These are phyloP conservation scores for Chymomyza procnemis DNA, from an alignment of 2,888 invertebrate species.

Conservation along the genomic window DNA sequence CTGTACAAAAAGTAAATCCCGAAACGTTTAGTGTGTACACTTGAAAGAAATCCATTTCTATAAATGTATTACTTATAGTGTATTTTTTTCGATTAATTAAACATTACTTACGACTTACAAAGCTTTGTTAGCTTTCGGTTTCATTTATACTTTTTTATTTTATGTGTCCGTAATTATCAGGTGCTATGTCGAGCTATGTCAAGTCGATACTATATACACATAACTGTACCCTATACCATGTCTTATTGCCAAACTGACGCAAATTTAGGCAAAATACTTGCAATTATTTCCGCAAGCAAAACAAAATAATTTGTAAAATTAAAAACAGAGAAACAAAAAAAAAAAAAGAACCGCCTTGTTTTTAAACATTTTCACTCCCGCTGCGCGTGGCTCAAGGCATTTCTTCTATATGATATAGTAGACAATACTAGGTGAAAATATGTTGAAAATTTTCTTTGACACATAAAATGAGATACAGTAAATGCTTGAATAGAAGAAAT, in stretches of 20 bases:
- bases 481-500: no score
- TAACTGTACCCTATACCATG: neutral
- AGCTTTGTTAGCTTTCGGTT: neutral
- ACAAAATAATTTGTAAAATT: conserved; percentile 15
- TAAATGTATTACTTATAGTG: neutral
- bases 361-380: neutral
- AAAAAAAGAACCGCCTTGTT: neutral
- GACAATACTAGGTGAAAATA: neutral
- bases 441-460: neutral
- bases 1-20: no score
- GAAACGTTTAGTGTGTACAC: no score
- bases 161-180: neutral
- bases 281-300: conserved; percentile 53
- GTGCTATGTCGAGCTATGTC: neutral
- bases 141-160: neutral
- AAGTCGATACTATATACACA: neutral
- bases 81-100: neutral
- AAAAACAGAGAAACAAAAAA: no score
- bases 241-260: conserved; percentile 37
- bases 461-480: no score
- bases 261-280: conserved; percentile 35
- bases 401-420: neutral
- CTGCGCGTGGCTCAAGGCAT: neutral
- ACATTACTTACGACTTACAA: neutral
- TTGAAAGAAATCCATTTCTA: no score